phyloP scores from a whole-genome alignment of 2,888 invertebrate species.

The Tetragnatha montana region DNA sequence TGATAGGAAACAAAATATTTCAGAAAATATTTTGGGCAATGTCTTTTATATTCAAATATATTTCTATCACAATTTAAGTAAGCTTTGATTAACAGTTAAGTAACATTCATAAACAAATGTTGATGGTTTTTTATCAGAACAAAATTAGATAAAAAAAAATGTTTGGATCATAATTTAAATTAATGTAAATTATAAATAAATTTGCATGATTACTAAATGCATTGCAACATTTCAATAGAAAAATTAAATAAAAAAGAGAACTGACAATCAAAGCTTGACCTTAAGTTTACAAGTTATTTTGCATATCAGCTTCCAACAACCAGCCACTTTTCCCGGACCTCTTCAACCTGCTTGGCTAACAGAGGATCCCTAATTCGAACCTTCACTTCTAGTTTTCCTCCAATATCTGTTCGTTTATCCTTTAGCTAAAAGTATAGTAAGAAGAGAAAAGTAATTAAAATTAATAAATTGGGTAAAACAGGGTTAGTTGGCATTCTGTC shows the following conservation, averaged over 20 bases:
- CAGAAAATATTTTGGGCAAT: neutral
- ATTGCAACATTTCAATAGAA: no score
- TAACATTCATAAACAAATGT: neutral
- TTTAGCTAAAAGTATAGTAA: slow-evolving; percentile 81
- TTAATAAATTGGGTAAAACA: no score
- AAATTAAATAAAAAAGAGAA: no score
- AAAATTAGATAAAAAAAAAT: no score
- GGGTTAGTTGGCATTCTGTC: no score
- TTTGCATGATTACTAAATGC: no score
- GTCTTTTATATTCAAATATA: neutral
- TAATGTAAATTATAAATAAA: no score
- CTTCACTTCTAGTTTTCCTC: slow-evolving; percentile 93
- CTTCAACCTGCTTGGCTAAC: slow-evolving; percentile 90
- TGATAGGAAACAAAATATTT: neutral
- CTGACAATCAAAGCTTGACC: no score
- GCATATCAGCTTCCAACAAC: slow-evolving; percentile 80
- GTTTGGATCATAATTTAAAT: no score
- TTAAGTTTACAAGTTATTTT: neutral
- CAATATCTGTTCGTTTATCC: slow-evolving; percentile 91
- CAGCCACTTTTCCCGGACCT: slow-evolving; percentile 93
- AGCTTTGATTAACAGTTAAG: neutral
- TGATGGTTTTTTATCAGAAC: neutral
- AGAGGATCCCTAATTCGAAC: slow-evolving; percentile 91
- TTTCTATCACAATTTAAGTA: neutral
- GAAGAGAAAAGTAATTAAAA: neutral